Evolutionary conservation across 2,888 invertebrate genomes (phyloP).

Genomic region (Euplagia quadripunctaria): DNA sequence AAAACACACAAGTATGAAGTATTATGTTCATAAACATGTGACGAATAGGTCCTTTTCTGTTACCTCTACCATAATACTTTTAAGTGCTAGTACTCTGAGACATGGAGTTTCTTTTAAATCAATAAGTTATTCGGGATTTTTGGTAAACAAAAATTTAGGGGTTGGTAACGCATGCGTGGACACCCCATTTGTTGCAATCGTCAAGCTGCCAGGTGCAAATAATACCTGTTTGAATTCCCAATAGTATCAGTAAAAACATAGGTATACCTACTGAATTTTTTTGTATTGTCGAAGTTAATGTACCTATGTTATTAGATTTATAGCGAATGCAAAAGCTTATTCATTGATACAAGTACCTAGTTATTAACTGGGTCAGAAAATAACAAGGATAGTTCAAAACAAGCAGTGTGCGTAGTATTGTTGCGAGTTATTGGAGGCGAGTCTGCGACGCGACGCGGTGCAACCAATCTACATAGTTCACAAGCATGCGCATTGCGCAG

Average conservation of each 20-base stretch:
- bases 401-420: neutral
- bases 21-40: no score
- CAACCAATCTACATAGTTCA: neutral
- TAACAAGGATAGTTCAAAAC: neutral
- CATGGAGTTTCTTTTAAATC: neutral
- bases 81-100: neutral
- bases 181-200: neutral
- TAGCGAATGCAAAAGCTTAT: no score
- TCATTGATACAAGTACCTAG: no score
- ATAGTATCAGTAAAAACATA: neutral
- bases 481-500: neutral
- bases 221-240: neutral
- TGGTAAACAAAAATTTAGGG: neutral
- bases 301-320: no score
- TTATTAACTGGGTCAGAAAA: neutral
- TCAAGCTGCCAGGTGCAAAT: neutral
- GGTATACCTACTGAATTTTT: neutral
- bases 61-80: neutral
- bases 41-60: no score
- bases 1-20: no score
- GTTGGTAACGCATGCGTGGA: neutral
- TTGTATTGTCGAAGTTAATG: neutral
- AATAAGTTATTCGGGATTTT: constrained; percentile 2
- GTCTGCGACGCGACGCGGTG: neutral
- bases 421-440: constrained; percentile 1